Base-by-base conservation (phyloP, 2,888 invertebrate species). In the Cantharis flavilabris region DNA sequence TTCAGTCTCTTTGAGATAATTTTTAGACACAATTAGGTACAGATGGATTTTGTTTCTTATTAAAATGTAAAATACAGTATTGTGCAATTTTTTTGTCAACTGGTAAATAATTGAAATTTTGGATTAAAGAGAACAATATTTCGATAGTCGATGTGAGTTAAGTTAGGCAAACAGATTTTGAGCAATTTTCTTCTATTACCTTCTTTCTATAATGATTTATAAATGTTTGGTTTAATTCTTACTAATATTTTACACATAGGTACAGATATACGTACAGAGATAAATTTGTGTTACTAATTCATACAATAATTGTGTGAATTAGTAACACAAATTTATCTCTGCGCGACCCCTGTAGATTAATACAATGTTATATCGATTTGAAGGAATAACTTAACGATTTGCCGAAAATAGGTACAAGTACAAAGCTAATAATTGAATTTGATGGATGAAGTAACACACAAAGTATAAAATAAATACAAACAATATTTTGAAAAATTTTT, bases 181-280 rank as follows among this genome's bases (percentile, higher is more conserved):
- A 76, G 76, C 76, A 76, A 76, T 67, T 71, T 67, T 20, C 72
- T 76, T 69, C 72, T 72, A 72, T 63, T 72, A 62, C 23, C 26
- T 18, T 26, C 26, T 67, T 67, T n/a, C 18, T 23, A 20, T 23
- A 14, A 26, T 67, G 26, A 67, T 67, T 67, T 20, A 67, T 23
- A 67, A 18, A 64, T 67, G 18, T 65, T 65, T 65, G 26, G 65
- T 67, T 67, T 67, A 67, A 23, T n/a, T 11, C 26, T 67, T 67
- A 67, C 13, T 23, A 67, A 64, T 64, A 23, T 67, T 20, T 67
- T 67, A 67, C 20, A n/a, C 23, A 67, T 63, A 63, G 18, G 18
- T 64, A 64, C 20, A 64, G 20, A n/a, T n/a, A n/a, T n/a, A n/a
- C n/a, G n/a, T n/a, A n/a, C n/a, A n/a, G n/a, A n/a, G n/a, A n/a